Base-by-base conservation (phyloP, 2,888 invertebrate genomes). In the Ochropleura plecta region DNA sequence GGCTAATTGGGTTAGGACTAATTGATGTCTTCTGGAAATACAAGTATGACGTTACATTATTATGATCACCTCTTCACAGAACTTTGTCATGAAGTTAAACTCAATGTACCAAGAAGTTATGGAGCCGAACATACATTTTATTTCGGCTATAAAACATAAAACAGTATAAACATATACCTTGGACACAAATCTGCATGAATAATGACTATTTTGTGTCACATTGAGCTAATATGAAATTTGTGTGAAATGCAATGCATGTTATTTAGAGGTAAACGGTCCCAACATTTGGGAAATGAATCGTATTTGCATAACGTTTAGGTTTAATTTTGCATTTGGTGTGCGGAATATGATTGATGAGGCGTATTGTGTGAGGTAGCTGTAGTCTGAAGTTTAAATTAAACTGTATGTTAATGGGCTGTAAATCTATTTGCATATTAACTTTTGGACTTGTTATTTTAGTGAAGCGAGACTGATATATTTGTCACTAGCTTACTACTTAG, bases 331-430 rank as follows among this genome's bases (percentile, higher is more conserved):
- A 66, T 73, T 76, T 7, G 18, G 4, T 57, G 20, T 49, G 20
- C 12, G 16, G 9, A 63, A 73, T 76, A 86, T 86, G 88, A 86
- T 86, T 88, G 79, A 84, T 84, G 86, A 82, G 81, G 70, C 53
- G 74, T 71, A 76, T 80, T 82, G 70, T 77, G 68, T 65, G 74
- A 62, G 65, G 76, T 85, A 73, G 78, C 67, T 75, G 78, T 67
- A 73, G 62, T 67, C 60, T 76, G 75, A 79, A 83, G 76, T 85
- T 81, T 86, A 83, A 83, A 87, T 85, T 79, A 84, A 83, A 77
- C 80, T 78, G 81, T 84, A 88, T 86, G 87, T 89, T 89, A 90
- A 90, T 90, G 88, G 85, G 75, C 78, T 82, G 86, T 91, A 90
- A 91, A 92, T 86, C 86, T 88, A 89, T 88, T 87, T 88, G 49